Evolutionary conservation across 1,140 invertebrate species (phyloP), one percentile per base, ranked within the genome.

Genomic region (Lithobius niger): DNA sequence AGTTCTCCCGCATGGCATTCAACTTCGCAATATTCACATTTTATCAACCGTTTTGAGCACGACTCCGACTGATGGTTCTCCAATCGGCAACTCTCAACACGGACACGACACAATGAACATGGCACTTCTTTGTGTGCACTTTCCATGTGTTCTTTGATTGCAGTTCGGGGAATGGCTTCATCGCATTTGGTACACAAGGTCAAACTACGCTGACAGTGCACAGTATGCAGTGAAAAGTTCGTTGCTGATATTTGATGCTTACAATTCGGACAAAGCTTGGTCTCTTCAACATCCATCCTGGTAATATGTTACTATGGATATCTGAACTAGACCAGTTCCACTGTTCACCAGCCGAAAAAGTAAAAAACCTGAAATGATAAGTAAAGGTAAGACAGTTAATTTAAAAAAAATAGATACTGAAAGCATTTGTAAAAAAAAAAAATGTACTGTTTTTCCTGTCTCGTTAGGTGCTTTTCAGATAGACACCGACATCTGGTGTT

Each of bases 21-120:
- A 50, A 83, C 60, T 53, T 78, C 75, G 65, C 82, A 83, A 64
- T 72, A 81, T 58, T 73, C 69, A 64, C 79, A 81, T 2, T 71
- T 61, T 26, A 77, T 60, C 48, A 63, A 61, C 24, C 66, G 60
- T 47, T 67, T 67, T 0, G 59, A 48, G 58, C 72, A 74, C 18
- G 61, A 58, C 22, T 65, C 59, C 54, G 66, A 63, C 71, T 72
- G 62, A 62, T 77, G 75, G 3, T 65, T 54, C 53, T 68, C 66
- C 22, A 76, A 50, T 13, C 67, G 53, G 24, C 62, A 64, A 45
- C 69, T 69, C 52, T 74, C 71, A 31, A 76, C 62, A 56, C 64
- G 55, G 19, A 60, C 56, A 2, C 62, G 56, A 65, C 76, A 76
- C 52, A 66, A 65, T 3, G 61, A 54, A 66, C 74, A 76, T 2